A percentile compares a stretch with the other conserved stretches of the same genome.
Evolutionary conservation across 1,140 invertebrate genomes (phyloP).

Genomic region (Nylanderia fulva): DNA sequence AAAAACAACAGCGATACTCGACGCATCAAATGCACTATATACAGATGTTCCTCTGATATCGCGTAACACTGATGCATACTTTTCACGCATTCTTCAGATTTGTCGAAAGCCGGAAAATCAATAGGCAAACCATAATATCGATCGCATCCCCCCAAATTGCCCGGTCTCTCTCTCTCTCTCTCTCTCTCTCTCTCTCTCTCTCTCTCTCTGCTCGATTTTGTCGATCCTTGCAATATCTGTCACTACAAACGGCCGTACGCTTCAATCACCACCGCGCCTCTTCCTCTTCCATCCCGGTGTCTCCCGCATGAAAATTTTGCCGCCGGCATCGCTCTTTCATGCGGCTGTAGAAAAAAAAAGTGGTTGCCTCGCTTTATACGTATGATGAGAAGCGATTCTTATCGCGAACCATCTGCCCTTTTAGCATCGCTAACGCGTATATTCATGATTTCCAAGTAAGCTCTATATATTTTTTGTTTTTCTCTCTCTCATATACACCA

Average conservation of each 20-base stretch:
- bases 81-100: not conserved
- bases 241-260: not conserved
- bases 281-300: not conserved
- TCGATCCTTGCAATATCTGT: conserved; percentile 22
- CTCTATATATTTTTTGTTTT: not conserved
- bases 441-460: not conserved
- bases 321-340: conserved; percentile 23
- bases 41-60: too few relatives aligned
- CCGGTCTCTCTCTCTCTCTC: too few relatives aligned
- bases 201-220: conserved; percentile 7
- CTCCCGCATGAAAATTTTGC: conserved; percentile 44
- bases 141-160: conserved; percentile 32
- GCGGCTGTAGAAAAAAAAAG: not conserved
- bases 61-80: not conserved
- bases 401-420: conserved; percentile 18
- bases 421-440: not conserved
- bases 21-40: too few relatives aligned
- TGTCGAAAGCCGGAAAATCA: conserved; percentile 17
- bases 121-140: conserved; percentile 12
- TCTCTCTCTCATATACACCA: too few relatives aligned
- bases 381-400: conserved; percentile 17
- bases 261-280: conserved; percentile 28
- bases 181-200: too few relatives aligned
- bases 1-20: conserved; percentile 31
- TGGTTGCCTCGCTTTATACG: conserved; percentile 20